Base-by-base conservation (phyloP, 2,797 vertebrate species). In the Typhlichthys subterraneus region DNA sequence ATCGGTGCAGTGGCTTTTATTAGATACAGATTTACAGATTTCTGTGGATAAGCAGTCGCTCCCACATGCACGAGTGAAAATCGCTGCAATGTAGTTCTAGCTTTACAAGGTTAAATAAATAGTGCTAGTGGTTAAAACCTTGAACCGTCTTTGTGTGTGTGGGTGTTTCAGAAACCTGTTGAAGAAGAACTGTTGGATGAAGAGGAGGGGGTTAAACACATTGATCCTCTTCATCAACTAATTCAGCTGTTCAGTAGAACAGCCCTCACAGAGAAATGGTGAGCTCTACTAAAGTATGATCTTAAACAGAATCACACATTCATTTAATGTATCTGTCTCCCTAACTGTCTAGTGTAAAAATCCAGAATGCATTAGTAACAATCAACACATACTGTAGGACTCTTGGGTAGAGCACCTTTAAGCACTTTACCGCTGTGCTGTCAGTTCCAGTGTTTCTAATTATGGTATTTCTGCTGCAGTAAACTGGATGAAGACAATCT, bases 251-350 rank as follows among this genome's bases (percentile, higher is more conserved):
- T 98, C 82, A 98, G 97, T 78, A 93, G 96, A 84, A 98, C 97
- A 0, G 97, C 97, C 14, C 93, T 98, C 45, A 98, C 96, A 1
- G 97, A 98, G 88, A 98, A 97, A 91, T 96, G 95, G 96, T 98
- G 88, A 48, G 91, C 73, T 56, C 12, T 49, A 14, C 11, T 45
- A 1, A 8, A 1, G 4, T 12, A 29, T 0, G 47, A 45, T 23
- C 23, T 23, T 23, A 11, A 12, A 38, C 33, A 38, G 33, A 38
- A 38, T 5, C 33, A 38, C 33, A 38, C 33, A 38, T 14, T 12
- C 15, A 58, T 45, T 46, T 11, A 47, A 14, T 58, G 53, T 31
- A 29, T 1, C 52, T 53, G 5, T 53, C 33, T 38, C 33, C 33
- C 33, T 9, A 38, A 38, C 4, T 38, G 33, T 38, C 7, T 38